phyloP scores from a whole-genome alignment of 2,797 vertebrate species.

The Tolypeutes matacus region DNA sequence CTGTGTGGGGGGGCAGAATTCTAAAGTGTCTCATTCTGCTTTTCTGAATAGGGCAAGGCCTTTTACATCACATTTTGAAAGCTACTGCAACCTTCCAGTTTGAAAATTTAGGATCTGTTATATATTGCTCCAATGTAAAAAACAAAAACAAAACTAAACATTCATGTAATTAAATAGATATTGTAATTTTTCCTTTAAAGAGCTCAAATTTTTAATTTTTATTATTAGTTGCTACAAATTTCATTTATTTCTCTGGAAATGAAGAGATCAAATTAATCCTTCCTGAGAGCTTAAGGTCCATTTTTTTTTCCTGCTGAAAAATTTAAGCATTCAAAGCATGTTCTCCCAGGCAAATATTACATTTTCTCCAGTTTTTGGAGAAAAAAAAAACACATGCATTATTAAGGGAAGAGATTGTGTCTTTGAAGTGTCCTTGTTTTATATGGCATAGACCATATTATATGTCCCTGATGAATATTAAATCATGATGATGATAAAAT shows the following conservation, averaged over 20 bases:
- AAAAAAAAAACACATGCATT: constrained; percentile 66
- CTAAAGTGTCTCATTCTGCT: too few relatives aligned
- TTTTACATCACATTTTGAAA: background rate
- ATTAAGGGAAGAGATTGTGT: constrained; percentile 16
- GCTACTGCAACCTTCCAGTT: background rate
- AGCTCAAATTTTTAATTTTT: background rate
- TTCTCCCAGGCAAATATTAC: constrained; percentile 40
- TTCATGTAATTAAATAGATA: background rate
- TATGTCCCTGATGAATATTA: constrained; percentile 37
- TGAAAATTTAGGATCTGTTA: background rate
- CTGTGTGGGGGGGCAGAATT: too few relatives aligned
- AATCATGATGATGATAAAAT: constrained; percentile 62
- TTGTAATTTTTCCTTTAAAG: background rate
- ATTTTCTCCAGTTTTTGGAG: constrained; percentile 44
- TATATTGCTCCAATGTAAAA: background rate
- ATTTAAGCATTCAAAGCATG: background rate
- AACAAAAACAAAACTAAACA: background rate
- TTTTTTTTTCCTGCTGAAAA: background rate
- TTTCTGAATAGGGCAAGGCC: too few relatives aligned
- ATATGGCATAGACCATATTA: background rate
- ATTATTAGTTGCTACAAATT: background rate
- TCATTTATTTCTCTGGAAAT: background rate
- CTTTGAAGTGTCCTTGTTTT: background rate
- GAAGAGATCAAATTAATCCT: background rate
- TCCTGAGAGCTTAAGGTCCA: background rate